phyloP scores from a whole-genome alignment of 2,113 vertebrate species.

The Lipophrys pholis region DNA sequence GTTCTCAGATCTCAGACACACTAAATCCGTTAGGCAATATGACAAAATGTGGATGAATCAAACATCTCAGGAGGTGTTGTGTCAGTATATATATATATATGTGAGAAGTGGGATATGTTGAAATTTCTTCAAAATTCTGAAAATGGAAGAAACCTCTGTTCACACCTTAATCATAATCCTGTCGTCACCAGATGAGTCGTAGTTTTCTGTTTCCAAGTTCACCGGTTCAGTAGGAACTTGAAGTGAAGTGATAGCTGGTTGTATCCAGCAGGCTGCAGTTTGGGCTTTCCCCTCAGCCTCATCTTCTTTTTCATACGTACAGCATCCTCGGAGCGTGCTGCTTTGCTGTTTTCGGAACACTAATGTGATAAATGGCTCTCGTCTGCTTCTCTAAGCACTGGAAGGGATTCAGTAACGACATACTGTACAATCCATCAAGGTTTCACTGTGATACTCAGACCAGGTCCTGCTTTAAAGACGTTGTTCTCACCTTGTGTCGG shows the following conservation, averaged over 20 bases:
- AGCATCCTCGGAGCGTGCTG: conserved; percentile 13
- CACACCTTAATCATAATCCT: neutral
- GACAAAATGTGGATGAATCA: conserved; percentile 13
- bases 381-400: conserved; percentile 45
- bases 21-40: neutral
- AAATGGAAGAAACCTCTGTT: neutral
- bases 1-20: neutral
- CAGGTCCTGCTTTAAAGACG: conserved; percentile 62
- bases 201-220: conserved; percentile 4
- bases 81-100: conserved; percentile 10
- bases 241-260: neutral
- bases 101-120: neutral
- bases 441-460: conserved; percentile 74
- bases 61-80: conserved; percentile 1
- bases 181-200: neutral
- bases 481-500: conserved; percentile 29
- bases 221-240: conserved; percentile 1
- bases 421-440: conserved; percentile 61
- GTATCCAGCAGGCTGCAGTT: conserved; percentile 21
- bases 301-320: neutral
- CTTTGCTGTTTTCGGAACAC: conserved; percentile 30
- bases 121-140: neutral
- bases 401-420: conserved; percentile 43
- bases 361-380: conserved; percentile 32
- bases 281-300: neutral